These are phyloP conservation scores for Polymixis flavicincta DNA, from an alignment of 2,888 invertebrate genomes.

Conservation along the genomic window DNA sequence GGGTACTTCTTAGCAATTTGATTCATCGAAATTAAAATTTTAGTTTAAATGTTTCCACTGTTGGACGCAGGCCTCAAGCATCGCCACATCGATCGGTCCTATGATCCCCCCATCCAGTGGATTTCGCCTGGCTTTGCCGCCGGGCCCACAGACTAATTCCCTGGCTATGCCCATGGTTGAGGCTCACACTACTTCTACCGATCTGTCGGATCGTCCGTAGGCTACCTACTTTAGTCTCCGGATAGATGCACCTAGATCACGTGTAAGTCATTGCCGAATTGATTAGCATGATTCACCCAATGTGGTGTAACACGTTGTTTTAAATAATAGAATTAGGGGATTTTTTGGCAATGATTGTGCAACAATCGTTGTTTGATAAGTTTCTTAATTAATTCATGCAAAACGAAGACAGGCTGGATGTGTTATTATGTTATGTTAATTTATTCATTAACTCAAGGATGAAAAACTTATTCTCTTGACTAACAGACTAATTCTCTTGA, in stretches of 20 bases:
- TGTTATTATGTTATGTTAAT: not conserved
- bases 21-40: not conserved
- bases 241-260: constrained; percentile 19
- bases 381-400: constrained; percentile 12
- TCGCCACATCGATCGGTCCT: not conserved
- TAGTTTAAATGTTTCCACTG: not conserved
- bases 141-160: too few species aligned
- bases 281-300: constrained; percentile 37
- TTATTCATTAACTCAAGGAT: constrained; percentile 4
- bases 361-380: constrained; percentile 5
- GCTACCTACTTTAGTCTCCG: constrained; percentile 3
- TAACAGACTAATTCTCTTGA: not conserved
- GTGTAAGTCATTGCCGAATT: constrained; percentile 34
- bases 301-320: constrained; percentile 12
- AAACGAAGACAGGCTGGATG: not conserved
- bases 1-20: not conserved
- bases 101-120: not conserved
- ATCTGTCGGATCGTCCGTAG: constrained; percentile 10
- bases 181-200: too few species aligned
- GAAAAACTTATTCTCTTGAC: not conserved
- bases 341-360: constrained; percentile 47
- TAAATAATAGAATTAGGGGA: constrained; percentile 46
- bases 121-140: not conserved
- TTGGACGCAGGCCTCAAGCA: not conserved
- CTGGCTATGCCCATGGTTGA: not conserved